Percentiles rank a stretch among this genome's conserved stretches.
Evolutionary conservation across 2,888 invertebrate species (phyloP).

Genomic region (Seira musarum): DNA sequence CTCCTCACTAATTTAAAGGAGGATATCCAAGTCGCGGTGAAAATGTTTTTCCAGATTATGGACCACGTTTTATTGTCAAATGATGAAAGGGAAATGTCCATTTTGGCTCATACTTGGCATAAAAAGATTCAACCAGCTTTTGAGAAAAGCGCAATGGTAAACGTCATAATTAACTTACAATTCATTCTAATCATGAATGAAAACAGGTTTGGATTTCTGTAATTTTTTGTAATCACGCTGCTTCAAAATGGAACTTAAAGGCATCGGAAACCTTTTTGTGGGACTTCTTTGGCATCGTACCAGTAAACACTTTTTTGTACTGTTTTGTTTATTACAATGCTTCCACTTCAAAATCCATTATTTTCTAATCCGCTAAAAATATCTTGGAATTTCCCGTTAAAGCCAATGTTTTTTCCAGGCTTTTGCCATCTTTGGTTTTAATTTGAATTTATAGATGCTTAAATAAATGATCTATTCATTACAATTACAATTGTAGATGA

Average conservation of each 20-base stretch:
- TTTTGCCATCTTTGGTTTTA: too few species aligned
- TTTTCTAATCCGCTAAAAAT: too few species aligned
- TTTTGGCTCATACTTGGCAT: conserved; percentile 88
- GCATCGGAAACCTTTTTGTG: conserved; percentile 65
- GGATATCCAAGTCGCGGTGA: conserved; percentile 80
- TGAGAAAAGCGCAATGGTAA: conserved; percentile 80
- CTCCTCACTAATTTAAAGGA: conserved; percentile 81
- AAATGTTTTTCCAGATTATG: conserved; percentile 80
- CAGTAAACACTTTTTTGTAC: conserved; percentile 53
- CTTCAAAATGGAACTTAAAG: conserved; percentile 64
- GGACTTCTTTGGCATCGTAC: conserved; percentile 67
- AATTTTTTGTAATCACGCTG: conserved; percentile 30
- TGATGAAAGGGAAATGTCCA: conserved; percentile 85
- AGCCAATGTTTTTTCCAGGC: too few species aligned
- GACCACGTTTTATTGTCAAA: conserved; percentile 83
- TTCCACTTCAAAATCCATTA: neutral
- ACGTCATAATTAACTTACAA: too few species aligned
- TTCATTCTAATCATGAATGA: neutral
- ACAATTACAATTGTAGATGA: conserved; percentile 73
- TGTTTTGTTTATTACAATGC: conserved; percentile 8
- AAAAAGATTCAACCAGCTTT: conserved; percentile 85
- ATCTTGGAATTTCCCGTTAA: too few species aligned
- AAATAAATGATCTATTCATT: too few species aligned
- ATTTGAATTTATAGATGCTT: too few species aligned
- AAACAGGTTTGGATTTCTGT: neutral